Evolutionary conservation across 35 echinoderm and acorn worm genomes (phyloP).

Genomic region (Apostichopus japonicus): DNA sequence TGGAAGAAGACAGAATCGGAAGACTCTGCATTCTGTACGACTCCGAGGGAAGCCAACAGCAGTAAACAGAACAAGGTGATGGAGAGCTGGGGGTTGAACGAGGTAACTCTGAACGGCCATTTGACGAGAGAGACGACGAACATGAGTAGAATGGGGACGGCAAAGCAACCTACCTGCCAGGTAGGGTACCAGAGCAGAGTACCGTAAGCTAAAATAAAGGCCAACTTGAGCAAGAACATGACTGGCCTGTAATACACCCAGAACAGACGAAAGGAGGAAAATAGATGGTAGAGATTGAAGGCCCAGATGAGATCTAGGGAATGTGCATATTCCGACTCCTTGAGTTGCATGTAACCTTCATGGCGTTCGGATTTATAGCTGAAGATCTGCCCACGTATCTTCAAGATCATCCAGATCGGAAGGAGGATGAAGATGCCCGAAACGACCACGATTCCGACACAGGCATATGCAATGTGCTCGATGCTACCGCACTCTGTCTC

Average conservation of each 20-base stretch:
- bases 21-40: slow-evolving; percentile 78
- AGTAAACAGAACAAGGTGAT: slow-evolving; percentile 79
- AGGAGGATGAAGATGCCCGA: slow-evolving; percentile 79
- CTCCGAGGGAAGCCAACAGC: slow-evolving; percentile 68
- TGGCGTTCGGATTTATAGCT: slow-evolving; percentile 82
- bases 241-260: slow-evolving; percentile 93
- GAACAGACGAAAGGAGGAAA: slow-evolving; percentile 94
- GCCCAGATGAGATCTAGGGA: slow-evolving; percentile 86
- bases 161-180: slow-evolving; percentile 74
- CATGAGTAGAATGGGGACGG: slow-evolving; percentile 64
- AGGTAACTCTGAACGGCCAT: slow-evolving; percentile 85
- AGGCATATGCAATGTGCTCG: slow-evolving; percentile 85
- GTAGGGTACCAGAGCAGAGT: slow-evolving; percentile 70
- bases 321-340: slow-evolving; percentile 91
- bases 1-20: slow-evolving; percentile 86
- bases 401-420: slow-evolving; percentile 93
- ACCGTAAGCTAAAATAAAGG: slow-evolving; percentile 76
- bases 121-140: slow-evolving; percentile 78
- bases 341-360: slow-evolving; percentile 92
- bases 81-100: slow-evolving; percentile 83
- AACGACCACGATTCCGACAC: slow-evolving; percentile 59
- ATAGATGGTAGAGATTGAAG: slow-evolving; percentile 87
- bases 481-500: slow-evolving; percentile 70
- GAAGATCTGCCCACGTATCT: slow-evolving; percentile 84
- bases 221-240: slow-evolving; percentile 83